These are phyloP conservation scores for Henricia sp. DNA, from an alignment of 53 echinoderm and acorn worm species.

Conservation along the genomic window DNA sequence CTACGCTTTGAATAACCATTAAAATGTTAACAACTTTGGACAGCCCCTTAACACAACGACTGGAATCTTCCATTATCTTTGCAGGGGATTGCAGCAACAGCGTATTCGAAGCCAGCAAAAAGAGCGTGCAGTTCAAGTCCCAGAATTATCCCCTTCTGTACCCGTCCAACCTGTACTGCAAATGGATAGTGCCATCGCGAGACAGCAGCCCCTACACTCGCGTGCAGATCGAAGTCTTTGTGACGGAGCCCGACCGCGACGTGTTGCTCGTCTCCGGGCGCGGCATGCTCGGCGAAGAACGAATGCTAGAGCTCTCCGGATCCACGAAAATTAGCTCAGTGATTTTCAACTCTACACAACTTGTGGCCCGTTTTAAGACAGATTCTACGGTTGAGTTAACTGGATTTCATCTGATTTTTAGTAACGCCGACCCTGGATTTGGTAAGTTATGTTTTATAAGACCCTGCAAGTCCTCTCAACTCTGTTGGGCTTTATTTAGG, in stretches of 20 bases:
- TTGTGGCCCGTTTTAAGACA: neutral
- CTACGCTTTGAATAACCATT: no score
- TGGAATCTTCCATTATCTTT: no score
- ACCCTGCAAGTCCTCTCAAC: no score
- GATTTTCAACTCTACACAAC: neutral
- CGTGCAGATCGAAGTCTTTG: slow-evolving; percentile 10
- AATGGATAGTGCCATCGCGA: slow-evolving; percentile 1
- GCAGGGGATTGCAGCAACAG: neutral
- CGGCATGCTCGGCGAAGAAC: neutral
- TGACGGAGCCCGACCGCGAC: neutral
- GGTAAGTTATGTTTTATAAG: neutral
- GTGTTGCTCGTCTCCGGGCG: neutral
- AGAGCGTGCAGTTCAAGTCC: neutral
- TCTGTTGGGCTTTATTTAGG: no score
- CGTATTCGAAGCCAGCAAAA: neutral
- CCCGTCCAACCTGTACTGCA: slow-evolving; percentile 23
- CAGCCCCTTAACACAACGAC: no score
- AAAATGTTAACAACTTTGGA: no score
- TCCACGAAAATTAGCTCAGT: neutral
- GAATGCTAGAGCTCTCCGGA: neutral
- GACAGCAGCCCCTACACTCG: neutral
- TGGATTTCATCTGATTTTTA: neutral
- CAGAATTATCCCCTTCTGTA: slow-evolving; percentile 11
- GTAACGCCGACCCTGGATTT: neutral
- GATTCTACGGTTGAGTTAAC: neutral